A percentile compares a stretch with the other conserved stretches of the same genome.
Evolutionary conservation across 1,140 invertebrate species (phyloP).

Genomic region (Brachionus rotundiformis): DNA sequence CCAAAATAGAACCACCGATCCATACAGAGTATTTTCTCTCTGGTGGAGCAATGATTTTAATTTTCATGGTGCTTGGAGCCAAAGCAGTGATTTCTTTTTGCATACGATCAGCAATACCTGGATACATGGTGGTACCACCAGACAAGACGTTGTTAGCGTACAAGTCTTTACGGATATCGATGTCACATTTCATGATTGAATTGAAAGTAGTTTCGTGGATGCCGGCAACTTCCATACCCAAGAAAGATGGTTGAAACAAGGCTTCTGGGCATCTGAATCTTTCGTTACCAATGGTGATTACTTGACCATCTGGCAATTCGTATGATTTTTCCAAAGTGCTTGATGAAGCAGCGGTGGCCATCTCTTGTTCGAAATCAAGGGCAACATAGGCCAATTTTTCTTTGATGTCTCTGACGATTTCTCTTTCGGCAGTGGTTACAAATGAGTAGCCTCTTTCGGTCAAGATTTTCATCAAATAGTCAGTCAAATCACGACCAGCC

Average conservation of each 20-base stretch:
- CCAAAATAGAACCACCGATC: too few relatives aligned
- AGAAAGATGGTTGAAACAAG: conserved; percentile 90
- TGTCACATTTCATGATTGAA: conserved; percentile 73
- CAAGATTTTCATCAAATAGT: conserved; percentile 88
- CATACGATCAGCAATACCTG: too few relatives aligned
- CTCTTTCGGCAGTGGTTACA: conserved; percentile 71
- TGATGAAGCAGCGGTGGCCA: conserved; percentile 78
- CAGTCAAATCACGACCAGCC: too few relatives aligned
- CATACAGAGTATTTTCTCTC: conserved; percentile 88
- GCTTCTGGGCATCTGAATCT: too few relatives aligned
- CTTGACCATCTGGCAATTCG: too few relatives aligned
- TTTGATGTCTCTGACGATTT: too few relatives aligned
- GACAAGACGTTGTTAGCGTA: conserved; percentile 90
- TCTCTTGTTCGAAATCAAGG: conserved; percentile 79
- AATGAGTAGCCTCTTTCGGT: conserved; percentile 93
- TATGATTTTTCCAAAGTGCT: conserved; percentile 63
- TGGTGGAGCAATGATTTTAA: conserved; percentile 81
- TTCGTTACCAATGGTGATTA: too few relatives aligned
- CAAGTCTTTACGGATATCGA: conserved; percentile 84
- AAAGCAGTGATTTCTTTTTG: conserved; percentile 77
- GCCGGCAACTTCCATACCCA: conserved; percentile 88
- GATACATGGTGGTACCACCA: conserved; percentile 93
- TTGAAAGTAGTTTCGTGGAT: conserved; percentile 94
- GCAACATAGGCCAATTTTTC: conserved; percentile 89
- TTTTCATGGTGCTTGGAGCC: conserved; percentile 76